Evolutionary conservation across 1,140 invertebrate species (phyloP).

Genomic region (Linepithema humile): DNA sequence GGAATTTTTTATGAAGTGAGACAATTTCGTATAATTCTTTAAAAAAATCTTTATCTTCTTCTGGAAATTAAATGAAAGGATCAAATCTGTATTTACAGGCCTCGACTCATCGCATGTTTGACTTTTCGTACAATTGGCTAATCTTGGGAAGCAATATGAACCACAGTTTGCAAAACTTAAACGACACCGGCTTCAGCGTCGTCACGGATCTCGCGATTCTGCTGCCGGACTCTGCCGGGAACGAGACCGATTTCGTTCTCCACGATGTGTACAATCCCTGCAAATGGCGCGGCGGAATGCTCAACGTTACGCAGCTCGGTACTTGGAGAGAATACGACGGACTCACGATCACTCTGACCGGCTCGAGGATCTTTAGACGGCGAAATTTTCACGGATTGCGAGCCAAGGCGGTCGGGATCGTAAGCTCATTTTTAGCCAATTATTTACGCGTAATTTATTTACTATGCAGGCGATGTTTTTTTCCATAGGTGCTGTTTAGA

Average conservation of each 20-base stretch:
- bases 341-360: conserved; percentile 32
- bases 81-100: conserved; percentile 33
- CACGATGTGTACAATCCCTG: conserved; percentile 71
- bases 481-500: conserved; percentile 25
- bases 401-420: conserved; percentile 23
- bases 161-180: conserved; percentile 17
- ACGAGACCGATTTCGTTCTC: conserved; percentile 33
- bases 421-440: conserved; percentile 19
- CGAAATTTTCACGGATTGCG: conserved; percentile 48
- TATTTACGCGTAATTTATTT: background rate
- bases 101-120: conserved; percentile 43
- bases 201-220: conserved; percentile 63
- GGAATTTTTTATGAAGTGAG: conserved; percentile 58
- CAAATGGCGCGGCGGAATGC: conserved; percentile 58
- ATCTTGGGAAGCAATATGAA: conserved; percentile 42
- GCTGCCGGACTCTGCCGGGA: background rate
- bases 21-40: background rate
- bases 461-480: background rate
- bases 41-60: too few relatives aligned
- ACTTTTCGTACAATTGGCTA: conserved; percentile 67
- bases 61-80: background rate
- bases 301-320: conserved; percentile 58
- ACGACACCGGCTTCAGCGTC: conserved; percentile 66
- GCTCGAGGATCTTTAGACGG: conserved; percentile 53
- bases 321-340: conserved; percentile 41